Evolutionary conservation across 2,113 vertebrate species (phyloP).

Genomic region (Edolisoma coerulescens): DNA sequence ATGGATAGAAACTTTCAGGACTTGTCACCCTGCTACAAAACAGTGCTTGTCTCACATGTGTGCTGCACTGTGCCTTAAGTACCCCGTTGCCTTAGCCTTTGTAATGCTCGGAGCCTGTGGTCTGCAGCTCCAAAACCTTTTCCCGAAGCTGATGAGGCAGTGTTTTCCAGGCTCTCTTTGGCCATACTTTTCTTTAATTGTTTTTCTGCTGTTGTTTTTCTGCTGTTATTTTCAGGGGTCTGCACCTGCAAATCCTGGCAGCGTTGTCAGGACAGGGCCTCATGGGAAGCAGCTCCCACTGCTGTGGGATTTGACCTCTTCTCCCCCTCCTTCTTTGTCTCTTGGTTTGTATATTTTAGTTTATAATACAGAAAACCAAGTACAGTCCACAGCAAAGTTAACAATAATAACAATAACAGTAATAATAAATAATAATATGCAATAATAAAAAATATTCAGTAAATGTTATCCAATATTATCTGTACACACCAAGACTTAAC

Average conservation of each 20-base stretch:
- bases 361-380: not conserved
- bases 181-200: slow-evolving; percentile 1
- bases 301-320: slow-evolving; percentile 1
- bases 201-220: slow-evolving; percentile 27
- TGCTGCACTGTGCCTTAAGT: not conserved
- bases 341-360: not conserved
- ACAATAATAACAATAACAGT: not conserved
- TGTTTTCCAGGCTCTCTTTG: slow-evolving; percentile 41
- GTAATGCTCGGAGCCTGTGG: not conserved
- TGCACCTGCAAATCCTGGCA: slow-evolving; percentile 61
- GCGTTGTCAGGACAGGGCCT: not conserved
- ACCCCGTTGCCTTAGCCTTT: not conserved
- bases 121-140: not conserved
- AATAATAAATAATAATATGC: not conserved
- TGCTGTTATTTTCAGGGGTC: slow-evolving; percentile 37
- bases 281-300: slow-evolving; percentile 1
- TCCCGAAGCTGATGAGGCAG: not conserved
- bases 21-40: slow-evolving; percentile 21
- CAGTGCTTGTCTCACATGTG: not conserved
- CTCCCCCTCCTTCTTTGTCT: not conserved
- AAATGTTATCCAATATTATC: not conserved
- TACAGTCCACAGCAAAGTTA: not conserved
- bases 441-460: not conserved
- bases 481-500: not conserved
- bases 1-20: not conserved